These are phyloP conservation scores for Nezara viridula DNA, from an alignment of 2,888 invertebrate species.

Conservation along the genomic window DNA sequence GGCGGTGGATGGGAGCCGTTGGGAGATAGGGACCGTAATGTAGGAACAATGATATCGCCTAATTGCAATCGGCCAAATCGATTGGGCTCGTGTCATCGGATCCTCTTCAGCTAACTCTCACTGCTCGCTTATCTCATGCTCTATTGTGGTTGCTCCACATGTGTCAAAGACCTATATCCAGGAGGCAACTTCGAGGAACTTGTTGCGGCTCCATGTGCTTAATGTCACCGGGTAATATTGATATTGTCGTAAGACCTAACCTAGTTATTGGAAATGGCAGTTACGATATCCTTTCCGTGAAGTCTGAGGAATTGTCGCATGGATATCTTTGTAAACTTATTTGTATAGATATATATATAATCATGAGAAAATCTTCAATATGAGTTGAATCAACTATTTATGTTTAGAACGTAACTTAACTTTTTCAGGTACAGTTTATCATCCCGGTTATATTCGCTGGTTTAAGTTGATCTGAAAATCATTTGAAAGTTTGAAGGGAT, in stretches of 20 bases:
- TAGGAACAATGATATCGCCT: constrained; percentile 19
- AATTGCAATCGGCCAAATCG: constrained; percentile 2
- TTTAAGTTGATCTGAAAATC: too few relatives aligned
- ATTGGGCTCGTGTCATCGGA: not conserved
- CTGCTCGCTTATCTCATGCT: not conserved
- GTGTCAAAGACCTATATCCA: not conserved
- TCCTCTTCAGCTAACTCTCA: constrained; percentile 21
- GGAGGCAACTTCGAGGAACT: not conserved
- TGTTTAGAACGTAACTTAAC: too few relatives aligned
- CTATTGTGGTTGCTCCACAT: not conserved
- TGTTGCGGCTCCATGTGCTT: not conserved
- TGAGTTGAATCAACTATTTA: too few relatives aligned
- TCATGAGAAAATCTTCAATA: too few relatives aligned
- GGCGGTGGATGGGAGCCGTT: not conserved
- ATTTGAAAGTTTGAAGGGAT: too few relatives aligned
- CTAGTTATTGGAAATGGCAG: not conserved
- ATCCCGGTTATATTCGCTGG: too few relatives aligned
- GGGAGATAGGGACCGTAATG: not conserved
- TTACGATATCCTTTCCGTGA: not conserved
- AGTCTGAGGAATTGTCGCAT: not conserved
- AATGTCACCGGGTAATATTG: not conserved
- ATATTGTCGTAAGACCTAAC: not conserved
- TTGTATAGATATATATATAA: too few relatives aligned
- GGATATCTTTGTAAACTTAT: too few relatives aligned
- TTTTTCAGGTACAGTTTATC: too few relatives aligned